A percentile compares a stretch with the other conserved stretches of the same genome.
Evolutionary conservation across 2,113 vertebrate species (phyloP).

Genomic region (Triplophysa rosa): DNA sequence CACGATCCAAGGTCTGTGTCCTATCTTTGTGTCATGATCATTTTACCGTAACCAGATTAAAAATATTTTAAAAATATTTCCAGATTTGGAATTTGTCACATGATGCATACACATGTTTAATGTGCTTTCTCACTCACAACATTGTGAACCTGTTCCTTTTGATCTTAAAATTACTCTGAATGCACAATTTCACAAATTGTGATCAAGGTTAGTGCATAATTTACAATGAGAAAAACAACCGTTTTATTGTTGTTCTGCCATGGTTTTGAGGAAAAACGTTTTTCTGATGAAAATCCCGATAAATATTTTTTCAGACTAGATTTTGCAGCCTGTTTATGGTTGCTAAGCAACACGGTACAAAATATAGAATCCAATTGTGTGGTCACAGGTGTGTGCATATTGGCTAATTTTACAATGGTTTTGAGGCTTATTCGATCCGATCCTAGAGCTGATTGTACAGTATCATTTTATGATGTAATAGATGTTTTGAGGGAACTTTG

Average conservation of each 20-base stretch:
- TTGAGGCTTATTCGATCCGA: too few relatives aligned
- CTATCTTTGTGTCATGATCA: not conserved
- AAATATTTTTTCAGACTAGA: too few relatives aligned
- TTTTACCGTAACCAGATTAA: not conserved
- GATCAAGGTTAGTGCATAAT: not conserved
- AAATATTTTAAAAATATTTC: not conserved
- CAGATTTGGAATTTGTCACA: not conserved
- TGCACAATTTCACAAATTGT: constrained; percentile 43
- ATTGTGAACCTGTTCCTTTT: constrained; percentile 12
- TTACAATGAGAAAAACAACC: too few relatives aligned
- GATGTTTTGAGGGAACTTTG: too few relatives aligned
- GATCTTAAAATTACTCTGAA: constrained; percentile 38
- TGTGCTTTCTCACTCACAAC: not conserved
- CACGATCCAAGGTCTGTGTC: too few relatives aligned
- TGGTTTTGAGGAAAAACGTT: too few relatives aligned
- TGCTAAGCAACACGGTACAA: not conserved
- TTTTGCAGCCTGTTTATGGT: not conserved
- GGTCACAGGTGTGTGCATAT: not conserved
- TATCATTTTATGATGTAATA: too few relatives aligned
- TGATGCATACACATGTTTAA: not conserved
- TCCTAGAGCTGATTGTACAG: too few relatives aligned
- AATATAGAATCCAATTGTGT: not conserved
- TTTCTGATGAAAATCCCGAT: too few relatives aligned
- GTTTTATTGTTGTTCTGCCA: too few relatives aligned
- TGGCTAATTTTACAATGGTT: too few relatives aligned